Evolutionary conservation across 2,797 vertebrate genomes (phyloP).

Genomic region (Lutjanus campechanus): DNA sequence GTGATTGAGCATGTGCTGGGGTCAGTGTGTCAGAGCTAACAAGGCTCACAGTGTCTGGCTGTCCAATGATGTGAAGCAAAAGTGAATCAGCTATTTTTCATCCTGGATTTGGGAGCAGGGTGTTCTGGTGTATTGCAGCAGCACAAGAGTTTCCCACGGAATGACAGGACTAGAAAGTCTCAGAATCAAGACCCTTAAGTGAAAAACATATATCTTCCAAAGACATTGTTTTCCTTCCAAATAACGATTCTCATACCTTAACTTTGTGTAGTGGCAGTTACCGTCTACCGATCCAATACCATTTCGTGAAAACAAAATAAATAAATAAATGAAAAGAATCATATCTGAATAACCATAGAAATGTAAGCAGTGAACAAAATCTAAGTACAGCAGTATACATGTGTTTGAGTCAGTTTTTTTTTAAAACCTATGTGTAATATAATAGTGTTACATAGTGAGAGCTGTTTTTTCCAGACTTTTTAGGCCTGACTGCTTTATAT

Average conservation of each 20-base stretch:
- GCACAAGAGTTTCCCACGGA: background rate
- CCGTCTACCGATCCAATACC: too few species aligned
- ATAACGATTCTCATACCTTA: too few species aligned
- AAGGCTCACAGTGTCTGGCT: background rate
- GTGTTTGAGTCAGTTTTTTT: background rate
- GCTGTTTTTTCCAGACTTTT: background rate
- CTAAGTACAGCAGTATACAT: background rate
- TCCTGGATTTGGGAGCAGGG: conserved; percentile 3
- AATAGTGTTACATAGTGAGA: background rate
- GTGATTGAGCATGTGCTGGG: conserved; percentile 2
- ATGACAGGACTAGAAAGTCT: background rate
- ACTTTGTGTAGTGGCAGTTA: too few species aligned
- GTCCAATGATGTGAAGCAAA: background rate
- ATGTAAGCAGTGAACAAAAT: background rate
- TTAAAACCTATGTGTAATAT: background rate
- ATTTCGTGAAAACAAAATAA: too few species aligned
- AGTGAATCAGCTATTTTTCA: conserved; percentile 2
- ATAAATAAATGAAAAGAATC: too few species aligned
- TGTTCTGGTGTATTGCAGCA: background rate
- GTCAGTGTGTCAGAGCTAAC: conserved; percentile 29
- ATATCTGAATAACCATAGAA: too few species aligned
- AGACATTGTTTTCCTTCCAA: too few species aligned
- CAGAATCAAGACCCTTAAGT: background rate
- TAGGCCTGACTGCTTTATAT: background rate
- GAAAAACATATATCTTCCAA: background rate